phyloP scores from a whole-genome alignment of 2,888 invertebrate species.

The Seira sanloemensis region DNA sequence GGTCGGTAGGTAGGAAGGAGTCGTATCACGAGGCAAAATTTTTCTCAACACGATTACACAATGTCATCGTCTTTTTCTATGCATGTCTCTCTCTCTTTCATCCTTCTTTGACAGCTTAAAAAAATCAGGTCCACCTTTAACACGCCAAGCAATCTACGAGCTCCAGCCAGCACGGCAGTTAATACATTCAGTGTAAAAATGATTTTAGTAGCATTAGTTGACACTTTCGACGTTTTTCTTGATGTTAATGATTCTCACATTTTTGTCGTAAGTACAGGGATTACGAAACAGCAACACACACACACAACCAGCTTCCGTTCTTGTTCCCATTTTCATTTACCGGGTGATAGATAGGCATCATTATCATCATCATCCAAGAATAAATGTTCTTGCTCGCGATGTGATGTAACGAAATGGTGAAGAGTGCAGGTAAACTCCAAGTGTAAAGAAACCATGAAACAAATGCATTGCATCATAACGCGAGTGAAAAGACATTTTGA shows the following conservation, averaged over 20 bases:
- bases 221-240: no score
- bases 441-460: conserved; percentile 46
- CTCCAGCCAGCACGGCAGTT: no score
- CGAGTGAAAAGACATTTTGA: conserved; percentile 59
- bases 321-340: conserved; percentile 28
- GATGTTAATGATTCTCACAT: no score
- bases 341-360: not conserved
- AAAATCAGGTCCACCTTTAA: conserved; percentile 54
- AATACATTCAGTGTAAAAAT: not conserved
- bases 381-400: not conserved
- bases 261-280: conserved; percentile 20
- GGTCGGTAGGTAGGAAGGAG: not conserved
- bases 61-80: conserved; percentile 63
- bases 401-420: not conserved
- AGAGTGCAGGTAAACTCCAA: conserved; percentile 36
- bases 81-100: conserved; percentile 47
- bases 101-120: conserved; percentile 53
- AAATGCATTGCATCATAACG: conserved; percentile 61
- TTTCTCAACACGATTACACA: conserved; percentile 16
- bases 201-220: not conserved
- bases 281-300: conserved; percentile 49
- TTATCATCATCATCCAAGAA: not conserved
- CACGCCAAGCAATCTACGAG: not conserved
- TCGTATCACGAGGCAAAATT: no score
- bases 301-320: conserved; percentile 55